These are phyloP conservation scores for Trilocha varians DNA, from an alignment of 2,888 invertebrate species.

Conservation along the genomic window DNA sequence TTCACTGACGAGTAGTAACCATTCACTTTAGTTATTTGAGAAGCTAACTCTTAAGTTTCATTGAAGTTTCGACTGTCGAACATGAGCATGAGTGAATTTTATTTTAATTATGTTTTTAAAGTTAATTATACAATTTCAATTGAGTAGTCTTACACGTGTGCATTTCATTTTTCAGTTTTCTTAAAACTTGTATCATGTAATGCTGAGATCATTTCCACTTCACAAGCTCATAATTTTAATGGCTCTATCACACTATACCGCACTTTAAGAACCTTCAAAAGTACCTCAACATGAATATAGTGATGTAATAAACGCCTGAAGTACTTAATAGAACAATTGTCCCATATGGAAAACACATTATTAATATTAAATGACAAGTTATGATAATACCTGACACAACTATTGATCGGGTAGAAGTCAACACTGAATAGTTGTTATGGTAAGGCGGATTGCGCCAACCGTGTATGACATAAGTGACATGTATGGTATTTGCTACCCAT, in stretches of 20 bases:
- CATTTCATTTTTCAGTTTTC: too few relatives aligned
- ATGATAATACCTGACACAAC: constrained; percentile 38
- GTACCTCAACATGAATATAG: not conserved
- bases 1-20: not conserved
- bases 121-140: too few relatives aligned
- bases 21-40: not conserved
- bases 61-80: too few relatives aligned
- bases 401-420: constrained; percentile 29
- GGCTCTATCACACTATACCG: too few relatives aligned
- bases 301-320: not conserved
- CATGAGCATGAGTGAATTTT: too few relatives aligned
- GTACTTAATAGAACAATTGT: not conserved
- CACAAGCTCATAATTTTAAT: too few relatives aligned
- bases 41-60: too few relatives aligned
- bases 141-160: too few relatives aligned
- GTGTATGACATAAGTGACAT: constrained; percentile 18
- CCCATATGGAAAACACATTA: not conserved
- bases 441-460: constrained; percentile 8
- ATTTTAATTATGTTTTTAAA: too few relatives aligned
- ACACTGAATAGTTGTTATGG: constrained; percentile 25
- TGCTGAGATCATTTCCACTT: too few relatives aligned
- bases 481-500: constrained; percentile 16
- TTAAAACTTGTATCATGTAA: too few relatives aligned
- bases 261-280: not conserved
- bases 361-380: constrained; percentile 29